These are phyloP conservation scores for Myzus persicae DNA, from an alignment of 1,140 invertebrate genomes.

Conservation along the genomic window DNA sequence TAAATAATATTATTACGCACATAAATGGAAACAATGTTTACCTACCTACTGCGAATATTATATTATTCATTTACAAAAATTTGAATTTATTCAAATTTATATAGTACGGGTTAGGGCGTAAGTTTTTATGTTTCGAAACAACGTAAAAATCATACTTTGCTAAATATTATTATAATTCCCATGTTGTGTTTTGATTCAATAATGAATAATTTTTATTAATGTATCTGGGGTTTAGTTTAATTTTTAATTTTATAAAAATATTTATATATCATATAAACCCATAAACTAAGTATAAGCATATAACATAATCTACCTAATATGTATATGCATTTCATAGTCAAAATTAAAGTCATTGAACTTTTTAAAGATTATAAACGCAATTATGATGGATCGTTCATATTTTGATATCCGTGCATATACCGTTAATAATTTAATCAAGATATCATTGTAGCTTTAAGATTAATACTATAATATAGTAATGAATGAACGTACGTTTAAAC, in stretches of 20 bases:
- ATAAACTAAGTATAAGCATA: too few species aligned
- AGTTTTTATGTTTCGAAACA: not conserved
- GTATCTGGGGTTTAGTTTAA: too few species aligned
- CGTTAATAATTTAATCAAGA: slow-evolving; percentile 51
- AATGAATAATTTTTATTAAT: too few species aligned
- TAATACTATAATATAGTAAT: not conserved
- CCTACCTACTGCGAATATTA: too few species aligned
- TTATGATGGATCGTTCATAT: not conserved
- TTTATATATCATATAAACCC: too few species aligned
- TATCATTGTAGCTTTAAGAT: not conserved
- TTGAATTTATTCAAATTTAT: not conserved
- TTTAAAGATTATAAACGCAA: not conserved
- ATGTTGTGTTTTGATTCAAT: not conserved
- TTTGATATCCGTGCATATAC: not conserved
- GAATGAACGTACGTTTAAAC: not conserved
- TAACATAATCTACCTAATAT: not conserved
- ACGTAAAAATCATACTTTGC: not conserved
- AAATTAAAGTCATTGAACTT: slow-evolving; percentile 29
- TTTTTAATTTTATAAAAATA: not conserved
- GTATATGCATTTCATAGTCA: not conserved
- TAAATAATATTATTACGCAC: too few species aligned
- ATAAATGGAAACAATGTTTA: too few species aligned
- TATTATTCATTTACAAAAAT: not conserved
- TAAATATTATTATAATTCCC: not conserved
- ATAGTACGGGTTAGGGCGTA: not conserved